Evolutionary conservation across 2,797 vertebrate species (phyloP), one percentile per base, ranked within the genome.

Genomic region (Vipera latastei): DNA sequence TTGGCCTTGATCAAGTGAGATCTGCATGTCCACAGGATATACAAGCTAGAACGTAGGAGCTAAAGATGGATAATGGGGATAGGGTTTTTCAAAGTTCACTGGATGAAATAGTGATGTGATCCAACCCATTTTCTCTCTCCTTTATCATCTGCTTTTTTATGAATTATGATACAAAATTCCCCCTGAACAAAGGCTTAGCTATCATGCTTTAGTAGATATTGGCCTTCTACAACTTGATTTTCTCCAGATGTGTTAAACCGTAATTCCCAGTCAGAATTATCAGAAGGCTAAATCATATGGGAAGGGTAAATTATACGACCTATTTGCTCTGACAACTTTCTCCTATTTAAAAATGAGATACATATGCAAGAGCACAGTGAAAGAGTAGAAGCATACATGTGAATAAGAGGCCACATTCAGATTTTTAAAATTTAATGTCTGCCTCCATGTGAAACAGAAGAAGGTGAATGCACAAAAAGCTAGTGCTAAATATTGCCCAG

Each of bases 391-490:
- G 93, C 38, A n/a, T 90, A 92, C 2, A 83, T 88, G 48, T n/a
- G 89, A 90, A 20, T 20, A 95, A 88, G 93, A 94, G 87, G 11
- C 2, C 0, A 93, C 88, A 91, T 11, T 59, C 78, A 91, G 95
- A 93, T 95, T 14, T 53, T 91, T 96, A 96, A 20, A 48, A 96
- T 97, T 96, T 96, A 95, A 97, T 96, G 95, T 97, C 96, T 95
- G 96, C 95, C 94, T 96, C 95, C 63, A 90, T 88, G 91, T 95
- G 95, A 93, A 96, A 96, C 91, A 96, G 96, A 97, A 96, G 94
- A 96, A 96, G 56, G 88, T 95, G 96, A 95, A 97, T 91, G 95
- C 93, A 83, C 83, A 96, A 95, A 53, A 94, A 96, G 93, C 92
- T 93, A 94, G 91, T 96, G 95, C 94, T 96, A 96, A 95, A 95